These are phyloP conservation scores for Cherax quadricarinatus DNA, from an alignment of 1,140 invertebrate species.

Conservation along the genomic window DNA sequence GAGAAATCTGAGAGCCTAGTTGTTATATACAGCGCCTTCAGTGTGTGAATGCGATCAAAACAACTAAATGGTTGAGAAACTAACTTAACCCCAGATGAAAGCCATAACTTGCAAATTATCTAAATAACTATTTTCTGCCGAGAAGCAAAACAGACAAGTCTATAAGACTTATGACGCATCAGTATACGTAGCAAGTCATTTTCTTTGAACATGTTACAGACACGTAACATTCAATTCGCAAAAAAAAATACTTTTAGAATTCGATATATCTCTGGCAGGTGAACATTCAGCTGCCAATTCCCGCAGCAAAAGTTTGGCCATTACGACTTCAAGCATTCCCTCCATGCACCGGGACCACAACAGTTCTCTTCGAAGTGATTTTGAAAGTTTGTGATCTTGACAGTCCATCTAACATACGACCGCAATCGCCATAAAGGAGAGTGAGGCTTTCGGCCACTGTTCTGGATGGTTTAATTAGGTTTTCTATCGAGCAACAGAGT, in stretches of 20 bases:
- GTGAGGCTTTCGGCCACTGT: not conserved
- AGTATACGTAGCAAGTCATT: not conserved
- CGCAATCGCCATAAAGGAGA: not conserved
- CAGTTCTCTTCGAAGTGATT: not conserved
- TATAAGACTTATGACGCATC: not conserved
- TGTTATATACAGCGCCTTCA: too few relatives aligned
- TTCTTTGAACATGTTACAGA: not conserved
- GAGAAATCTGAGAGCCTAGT: too few relatives aligned
- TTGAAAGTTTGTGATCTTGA: slow-evolving; percentile 1
- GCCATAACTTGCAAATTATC: too few relatives aligned
- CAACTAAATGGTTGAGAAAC: too few relatives aligned
- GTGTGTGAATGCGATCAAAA: too few relatives aligned
- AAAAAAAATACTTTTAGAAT: not conserved
- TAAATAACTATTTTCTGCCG: too few relatives aligned
- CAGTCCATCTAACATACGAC: not conserved
- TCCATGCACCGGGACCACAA: not conserved
- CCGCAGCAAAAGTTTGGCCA: not conserved
- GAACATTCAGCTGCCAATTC: not conserved
- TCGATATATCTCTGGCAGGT: not conserved
- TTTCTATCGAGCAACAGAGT: not conserved
- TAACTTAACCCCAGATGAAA: too few relatives aligned
- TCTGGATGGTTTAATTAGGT: not conserved
- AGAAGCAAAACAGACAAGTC: too few relatives aligned
- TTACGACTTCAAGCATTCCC: not conserved
- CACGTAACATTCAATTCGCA: not conserved